Base-by-base conservation (phyloP, 2,888 invertebrate genomes). In the Theristus sp. region DNA sequence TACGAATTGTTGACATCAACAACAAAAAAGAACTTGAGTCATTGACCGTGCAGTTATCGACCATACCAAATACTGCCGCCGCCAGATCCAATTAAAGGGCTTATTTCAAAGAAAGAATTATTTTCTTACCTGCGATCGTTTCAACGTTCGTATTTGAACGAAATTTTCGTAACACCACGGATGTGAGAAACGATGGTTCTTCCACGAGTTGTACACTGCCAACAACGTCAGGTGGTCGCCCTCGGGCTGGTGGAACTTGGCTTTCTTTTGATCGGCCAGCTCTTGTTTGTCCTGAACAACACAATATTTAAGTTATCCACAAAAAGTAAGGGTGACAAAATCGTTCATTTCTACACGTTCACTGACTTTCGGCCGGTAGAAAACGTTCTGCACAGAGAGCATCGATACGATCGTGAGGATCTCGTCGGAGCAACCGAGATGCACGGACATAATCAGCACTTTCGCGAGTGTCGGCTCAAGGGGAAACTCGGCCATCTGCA, bases 111-210 rank as follows among this genome's bases (percentile, higher is more conserved):
- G n/a, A n/a, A n/a, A n/a, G n/a, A n/a, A n/a, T n/a, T n/a, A n/a
- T n/a, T n/a, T n/a, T n/a, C 60, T 13, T 53, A 69, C 69, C 64
- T 72, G 73, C 0, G 96, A 91, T 26, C 96, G 81, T 75, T 98
- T 98, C 62, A 99, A 77, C 0, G 94, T 96, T 27, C 96, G 79
- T 38, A 93, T 89, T 79, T 98, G 96, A 2, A 98, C 90, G 74
- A 98, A 98, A 79, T 98, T 98, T 74, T 98, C 96, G 72, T 93
- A 96, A 75, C 98, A 98, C 98, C 98, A 99, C 0, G 93, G 90
- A 75, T 90, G 91, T 0, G 91, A 91, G 76, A 96, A 96, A 77
- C 96, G 94, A 74, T 96, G 96, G 74, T 94, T 94, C 71, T 90
- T 87, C 98, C 98, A 99, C 58, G 94, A 91, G 74, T 98, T 98